These are phyloP conservation scores for Babylonia areolata DNA, from an alignment of 1,140 invertebrate species.

Conservation along the genomic window DNA sequence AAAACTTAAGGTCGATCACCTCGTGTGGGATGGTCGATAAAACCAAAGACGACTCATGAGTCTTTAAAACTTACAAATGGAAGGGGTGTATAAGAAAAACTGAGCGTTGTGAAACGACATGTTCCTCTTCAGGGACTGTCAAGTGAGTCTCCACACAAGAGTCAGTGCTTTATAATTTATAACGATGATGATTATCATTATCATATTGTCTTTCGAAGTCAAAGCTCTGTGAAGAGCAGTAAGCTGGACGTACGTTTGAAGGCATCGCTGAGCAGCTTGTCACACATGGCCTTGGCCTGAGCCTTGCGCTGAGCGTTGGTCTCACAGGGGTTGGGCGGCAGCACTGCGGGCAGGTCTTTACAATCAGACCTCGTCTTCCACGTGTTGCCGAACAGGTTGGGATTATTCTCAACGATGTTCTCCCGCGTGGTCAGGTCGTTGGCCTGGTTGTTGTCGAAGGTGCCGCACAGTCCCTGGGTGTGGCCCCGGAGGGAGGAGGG, in stretches of 20 bases:
- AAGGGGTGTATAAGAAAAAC: no score
- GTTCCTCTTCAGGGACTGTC: no score
- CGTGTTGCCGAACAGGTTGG: conserved; percentile 88
- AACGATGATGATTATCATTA: no score
- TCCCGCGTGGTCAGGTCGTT: conserved; percentile 93
- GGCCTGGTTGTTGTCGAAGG: conserved; percentile 89
- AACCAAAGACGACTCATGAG: no score
- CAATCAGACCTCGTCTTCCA: conserved; percentile 90
- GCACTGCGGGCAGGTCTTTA: conserved; percentile 77
- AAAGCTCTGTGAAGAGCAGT: no score
- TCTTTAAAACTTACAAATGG: no score
- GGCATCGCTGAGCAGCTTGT: conserved; percentile 58
- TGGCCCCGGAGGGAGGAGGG: conserved; percentile 84
- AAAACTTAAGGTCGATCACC: no score
- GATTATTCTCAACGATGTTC: conserved; percentile 85
- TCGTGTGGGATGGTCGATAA: no score
- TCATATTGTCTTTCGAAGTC: no score
- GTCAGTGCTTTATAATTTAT: no score
- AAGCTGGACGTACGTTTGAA: conserved; percentile 65
- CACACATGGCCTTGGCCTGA: conserved; percentile 62
- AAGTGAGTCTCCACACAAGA: no score
- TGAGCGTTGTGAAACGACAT: no score
- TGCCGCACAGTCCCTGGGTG: conserved; percentile 87
- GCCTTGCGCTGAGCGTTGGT: conserved; percentile 58
- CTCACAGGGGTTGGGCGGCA: conserved; percentile 58